Evolutionary conservation across 2,888 invertebrate species (phyloP).

Genomic region (Penaeus monodon): DNA sequence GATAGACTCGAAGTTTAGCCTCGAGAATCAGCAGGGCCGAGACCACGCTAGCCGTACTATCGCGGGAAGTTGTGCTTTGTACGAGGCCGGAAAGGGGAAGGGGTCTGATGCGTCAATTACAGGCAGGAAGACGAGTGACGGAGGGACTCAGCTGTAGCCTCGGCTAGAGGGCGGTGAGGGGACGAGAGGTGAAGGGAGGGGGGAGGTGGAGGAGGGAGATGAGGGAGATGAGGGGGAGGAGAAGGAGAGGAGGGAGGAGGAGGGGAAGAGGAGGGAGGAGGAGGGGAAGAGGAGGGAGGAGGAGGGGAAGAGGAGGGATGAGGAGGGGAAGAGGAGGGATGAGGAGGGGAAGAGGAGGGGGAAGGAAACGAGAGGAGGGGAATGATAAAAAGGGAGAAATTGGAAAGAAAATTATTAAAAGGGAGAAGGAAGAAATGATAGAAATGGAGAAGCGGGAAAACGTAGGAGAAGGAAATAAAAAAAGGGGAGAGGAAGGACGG

Average conservation of each 20-base stretch:
- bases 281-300: not conserved
- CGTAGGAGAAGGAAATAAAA: not conserved
- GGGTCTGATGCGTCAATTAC: not conserved
- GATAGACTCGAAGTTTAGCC: no score
- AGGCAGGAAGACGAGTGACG: not conserved
- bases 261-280: not conserved
- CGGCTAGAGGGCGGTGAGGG: no score
- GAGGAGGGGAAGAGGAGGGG: not conserved
- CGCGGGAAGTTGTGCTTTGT: no score
- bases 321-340: not conserved
- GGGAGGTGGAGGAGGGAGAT: not conserved
- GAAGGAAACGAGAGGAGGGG: not conserved
- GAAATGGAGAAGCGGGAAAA: not conserved
- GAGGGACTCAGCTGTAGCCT: not conserved
- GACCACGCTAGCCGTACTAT: no score
- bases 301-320: not conserved
- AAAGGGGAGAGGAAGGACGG: not conserved
- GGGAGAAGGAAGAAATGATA: not conserved
- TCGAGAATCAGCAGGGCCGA: no score
- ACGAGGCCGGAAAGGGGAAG: no score
- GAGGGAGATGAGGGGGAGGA: no score
- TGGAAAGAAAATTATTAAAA: no score
- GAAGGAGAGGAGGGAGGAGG: not conserved
- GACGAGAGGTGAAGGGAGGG: no score
- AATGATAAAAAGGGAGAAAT: not conserved